phyloP scores from a whole-genome alignment of 2,888 invertebrate species.

The Sinohyriopsis cumingii region DNA sequence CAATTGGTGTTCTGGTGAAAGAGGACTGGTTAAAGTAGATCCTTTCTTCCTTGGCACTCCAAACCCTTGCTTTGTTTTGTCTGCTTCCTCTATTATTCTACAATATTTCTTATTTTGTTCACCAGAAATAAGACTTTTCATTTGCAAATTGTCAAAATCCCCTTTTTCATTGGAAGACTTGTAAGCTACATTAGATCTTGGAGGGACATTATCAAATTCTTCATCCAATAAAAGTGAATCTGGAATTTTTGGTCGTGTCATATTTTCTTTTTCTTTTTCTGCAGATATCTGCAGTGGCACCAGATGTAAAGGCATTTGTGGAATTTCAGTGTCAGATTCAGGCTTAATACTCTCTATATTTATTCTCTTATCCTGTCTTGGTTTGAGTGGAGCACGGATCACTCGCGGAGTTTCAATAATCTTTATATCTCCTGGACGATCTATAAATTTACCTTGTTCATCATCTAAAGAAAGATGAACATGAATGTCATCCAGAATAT shows the following conservation, averaged over 20 bases:
- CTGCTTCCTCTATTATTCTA: too few species aligned
- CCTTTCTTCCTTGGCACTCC: constrained; percentile 10
- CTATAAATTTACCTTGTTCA: constrained; percentile 38
- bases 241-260: constrained; percentile 1
- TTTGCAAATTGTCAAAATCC: not conserved
- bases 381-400: constrained; percentile 39
- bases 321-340: constrained; percentile 8
- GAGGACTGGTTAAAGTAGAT: constrained; percentile 39
- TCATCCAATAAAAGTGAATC: constrained; percentile 1
- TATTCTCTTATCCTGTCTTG: constrained; percentile 9
- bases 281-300: constrained; percentile 28
- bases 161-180: too few species aligned
- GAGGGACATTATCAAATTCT: too few species aligned
- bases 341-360: constrained; percentile 2
- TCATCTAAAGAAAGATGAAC: not conserved
- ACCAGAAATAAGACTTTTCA: not conserved
- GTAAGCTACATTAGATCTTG: too few species aligned
- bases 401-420: constrained; percentile 45
- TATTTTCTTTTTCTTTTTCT: constrained; percentile 4
- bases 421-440: constrained; percentile 45
- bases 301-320: constrained; percentile 30
- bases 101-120: not conserved
- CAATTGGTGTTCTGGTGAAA: constrained; percentile 47
- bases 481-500: not conserved
- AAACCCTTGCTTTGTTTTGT: too few species aligned